These are phyloP conservation scores for Dolichopus griseipennis DNA, from an alignment of 2,888 invertebrate genomes.

Conservation along the genomic window DNA sequence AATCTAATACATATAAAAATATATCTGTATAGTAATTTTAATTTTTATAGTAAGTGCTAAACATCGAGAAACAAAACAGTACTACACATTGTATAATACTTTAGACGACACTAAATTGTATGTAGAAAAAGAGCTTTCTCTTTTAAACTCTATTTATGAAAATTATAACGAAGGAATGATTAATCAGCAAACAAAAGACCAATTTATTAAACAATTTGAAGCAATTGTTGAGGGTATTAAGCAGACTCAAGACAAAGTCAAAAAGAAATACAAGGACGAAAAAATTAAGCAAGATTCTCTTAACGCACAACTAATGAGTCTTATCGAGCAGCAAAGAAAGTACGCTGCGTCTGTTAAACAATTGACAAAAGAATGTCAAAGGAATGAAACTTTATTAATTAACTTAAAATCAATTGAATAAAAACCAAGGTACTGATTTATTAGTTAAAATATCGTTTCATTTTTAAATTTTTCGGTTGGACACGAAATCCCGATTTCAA, in stretches of 20 bases:
- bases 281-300: conserved; percentile 58
- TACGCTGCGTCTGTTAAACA: conserved; percentile 70
- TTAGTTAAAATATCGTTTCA: neutral
- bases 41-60: conserved; percentile 70
- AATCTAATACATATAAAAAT: neutral
- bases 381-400: conserved; percentile 50
- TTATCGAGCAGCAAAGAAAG: conserved; percentile 63
- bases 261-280: conserved; percentile 54
- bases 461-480: too few species aligned
- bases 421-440: neutral
- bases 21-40: too few species aligned
- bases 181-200: conserved; percentile 67
- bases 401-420: conserved; percentile 39
- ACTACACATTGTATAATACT: conserved; percentile 92
- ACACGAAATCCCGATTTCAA: too few species aligned
- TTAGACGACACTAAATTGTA: conserved; percentile 89
- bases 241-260: conserved; percentile 71
- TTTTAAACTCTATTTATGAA: conserved; percentile 82
- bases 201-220: conserved; percentile 85
- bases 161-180: conserved; percentile 82
- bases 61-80: conserved; percentile 95
- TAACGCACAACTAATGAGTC: conserved; percentile 50
- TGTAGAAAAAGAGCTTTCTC: conserved; percentile 79
- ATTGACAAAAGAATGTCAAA: conserved; percentile 64
- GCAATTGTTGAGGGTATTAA: conserved; percentile 83